Base-by-base conservation (phyloP, 2,888 invertebrate genomes). In the Philereme vetulata region DNA sequence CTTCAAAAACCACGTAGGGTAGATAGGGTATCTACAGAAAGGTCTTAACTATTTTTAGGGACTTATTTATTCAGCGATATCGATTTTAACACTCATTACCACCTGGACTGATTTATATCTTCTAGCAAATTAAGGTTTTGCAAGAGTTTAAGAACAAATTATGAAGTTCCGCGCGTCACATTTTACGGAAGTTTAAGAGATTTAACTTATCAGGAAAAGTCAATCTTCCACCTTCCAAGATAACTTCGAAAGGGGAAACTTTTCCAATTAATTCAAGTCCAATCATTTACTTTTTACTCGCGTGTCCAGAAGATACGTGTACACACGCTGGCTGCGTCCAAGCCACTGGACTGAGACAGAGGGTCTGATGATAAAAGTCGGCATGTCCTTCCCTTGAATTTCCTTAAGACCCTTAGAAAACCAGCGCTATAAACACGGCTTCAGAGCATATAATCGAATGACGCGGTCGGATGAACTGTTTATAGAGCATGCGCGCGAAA, bases 401-500 rank as follows among this genome's bases (percentile, higher is more conserved):
- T 67, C 50, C 56, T 50, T 21, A 32, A 5, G 35, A 43, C 36
- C 35, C 32, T 50, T 46, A 9, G 66, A 62, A 74, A 70, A 66
- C 63, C 71, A 66, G n/a, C 5, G 64, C 82, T 75, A 68, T 83
- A 80, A 56, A 50, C 66, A 52, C 67, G 21, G 54, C 0, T 9
- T 54, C 81, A 85, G 72, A 74, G 73, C 66, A 62, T 61, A 79
- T 68, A 78, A 81, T 80, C 62, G 67, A 71, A 76, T 74, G 64
- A 61, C 75, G 68, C 64, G 68, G 36, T 56, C 59, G 63, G 56
- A 33, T 38, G 35, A 42, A 59, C 51, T 45, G 51, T 50, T 48
- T 64, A 74, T 65, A 58, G 86, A 83, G 88, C 89, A 88, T 89
- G 89, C 89, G 90, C 88, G 81, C 9, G 51, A 45, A 67, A 79